Conservation (phyloP, 1,140 invertebrate genomes). For the Tetranychus urticae region DNA sequence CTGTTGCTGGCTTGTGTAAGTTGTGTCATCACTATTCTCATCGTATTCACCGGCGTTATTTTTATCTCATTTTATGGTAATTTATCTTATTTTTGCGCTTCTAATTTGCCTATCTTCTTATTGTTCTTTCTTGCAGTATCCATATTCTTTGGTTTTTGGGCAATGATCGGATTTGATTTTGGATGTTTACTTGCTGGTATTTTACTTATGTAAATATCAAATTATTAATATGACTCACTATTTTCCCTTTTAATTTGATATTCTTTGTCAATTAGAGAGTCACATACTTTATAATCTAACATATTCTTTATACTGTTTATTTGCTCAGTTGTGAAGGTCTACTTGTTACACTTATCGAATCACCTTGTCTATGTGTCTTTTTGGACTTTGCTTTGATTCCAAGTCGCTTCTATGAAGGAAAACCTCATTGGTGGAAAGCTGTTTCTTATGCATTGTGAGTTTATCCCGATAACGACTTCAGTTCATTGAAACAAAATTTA, state of each 20-base stretch:
- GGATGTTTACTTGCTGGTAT: background rate
- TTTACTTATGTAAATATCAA: background rate
- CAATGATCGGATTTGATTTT: background rate
- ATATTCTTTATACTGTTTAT: too few relatives aligned
- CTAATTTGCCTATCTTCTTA: too few relatives aligned
- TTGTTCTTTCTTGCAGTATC: background rate
- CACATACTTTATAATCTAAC: too few relatives aligned
- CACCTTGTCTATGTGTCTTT: constrained; percentile 7
- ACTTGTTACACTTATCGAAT: constrained; percentile 3
- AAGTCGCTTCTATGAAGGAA: constrained; percentile 5
- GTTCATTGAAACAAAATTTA: background rate
- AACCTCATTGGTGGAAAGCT: constrained; percentile 8
- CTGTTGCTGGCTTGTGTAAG: background rate
- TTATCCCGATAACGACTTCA: background rate
- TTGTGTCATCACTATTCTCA: background rate
- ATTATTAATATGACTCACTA: background rate
- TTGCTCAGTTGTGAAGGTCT: background rate
- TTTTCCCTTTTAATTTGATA: background rate
- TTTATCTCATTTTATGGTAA: background rate
- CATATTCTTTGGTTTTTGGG: background rate
- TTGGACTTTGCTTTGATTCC: constrained; percentile 6
- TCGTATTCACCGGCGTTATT: background rate
- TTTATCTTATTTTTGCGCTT: too few relatives aligned
- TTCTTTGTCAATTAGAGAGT: too few relatives aligned
- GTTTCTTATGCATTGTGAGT: constrained; percentile 4